phyloP scores from a whole-genome alignment of 2,888 invertebrate species.

The Orthosia gracilis region DNA sequence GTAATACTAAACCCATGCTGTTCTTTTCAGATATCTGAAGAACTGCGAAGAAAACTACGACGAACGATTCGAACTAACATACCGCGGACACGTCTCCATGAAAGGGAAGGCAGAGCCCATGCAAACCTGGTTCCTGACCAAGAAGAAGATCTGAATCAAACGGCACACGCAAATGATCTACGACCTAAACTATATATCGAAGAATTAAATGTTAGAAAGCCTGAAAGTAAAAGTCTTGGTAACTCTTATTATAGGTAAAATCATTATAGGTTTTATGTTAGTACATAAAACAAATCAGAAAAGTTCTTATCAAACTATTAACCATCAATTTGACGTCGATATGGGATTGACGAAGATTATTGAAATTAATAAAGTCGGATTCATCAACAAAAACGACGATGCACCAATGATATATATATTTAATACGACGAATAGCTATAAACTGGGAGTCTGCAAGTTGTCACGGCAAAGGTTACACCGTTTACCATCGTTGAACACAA shows the following conservation, averaged over 20 bases:
- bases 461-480: neutral
- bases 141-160: constrained; percentile 76
- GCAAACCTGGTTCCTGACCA: constrained; percentile 97
- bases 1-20: neutral
- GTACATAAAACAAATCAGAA: neutral
- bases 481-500: neutral
- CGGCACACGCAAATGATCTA: neutral
- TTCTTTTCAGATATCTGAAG: constrained; percentile 93
- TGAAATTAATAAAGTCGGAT: neutral
- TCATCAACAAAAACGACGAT: neutral
- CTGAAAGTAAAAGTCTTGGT: constrained; percentile 11
- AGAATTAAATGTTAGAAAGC: constrained; percentile 28
- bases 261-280: constrained; percentile 1
- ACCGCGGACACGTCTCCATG: constrained; percentile 97
- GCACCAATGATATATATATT: neutral
- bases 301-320: too few species aligned
- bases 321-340: too few species aligned
- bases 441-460: neutral
- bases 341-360: neutral
- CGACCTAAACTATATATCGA: constrained; percentile 36
- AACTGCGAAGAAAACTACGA: constrained; percentile 95
- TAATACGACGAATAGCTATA: neutral
- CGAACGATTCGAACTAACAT: constrained; percentile 95
- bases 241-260: neutral
- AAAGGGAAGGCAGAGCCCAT: constrained; percentile 98